phyloP scores from a whole-genome alignment of 2,113 vertebrate genomes.

The Pachycephala philippinensis region DNA sequence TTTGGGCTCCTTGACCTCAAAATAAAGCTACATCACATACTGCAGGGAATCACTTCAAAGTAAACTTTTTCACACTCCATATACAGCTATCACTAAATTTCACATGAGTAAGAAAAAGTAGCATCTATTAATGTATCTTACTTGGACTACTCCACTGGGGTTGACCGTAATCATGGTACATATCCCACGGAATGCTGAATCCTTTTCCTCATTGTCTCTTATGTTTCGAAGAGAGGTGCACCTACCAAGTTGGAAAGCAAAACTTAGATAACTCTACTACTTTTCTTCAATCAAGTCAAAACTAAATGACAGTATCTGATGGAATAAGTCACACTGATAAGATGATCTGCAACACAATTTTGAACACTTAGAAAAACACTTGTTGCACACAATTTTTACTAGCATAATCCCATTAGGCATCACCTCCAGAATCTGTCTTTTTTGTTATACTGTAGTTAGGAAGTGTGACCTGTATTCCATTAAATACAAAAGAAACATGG shows the following conservation, averaged over 20 bases:
- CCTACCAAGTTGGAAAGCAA: constrained; percentile 78
- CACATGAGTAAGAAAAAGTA: background rate
- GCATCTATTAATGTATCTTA: constrained; percentile 63
- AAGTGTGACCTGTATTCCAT: constrained; percentile 72
- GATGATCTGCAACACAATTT: background rate
- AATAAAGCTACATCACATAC: background rate
- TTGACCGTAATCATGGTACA: constrained; percentile 98
- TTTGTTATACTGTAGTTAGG: background rate
- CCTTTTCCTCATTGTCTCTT: constrained; percentile 98
- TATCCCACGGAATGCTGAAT: constrained; percentile 96
- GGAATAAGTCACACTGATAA: constrained; percentile 68
- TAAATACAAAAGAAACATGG: constrained; percentile 64
- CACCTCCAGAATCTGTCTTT: background rate
- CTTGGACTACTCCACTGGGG: constrained; percentile 95
- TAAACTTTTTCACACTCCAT: background rate
- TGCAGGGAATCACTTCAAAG: background rate
- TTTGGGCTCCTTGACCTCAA: background rate
- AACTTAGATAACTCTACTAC: background rate
- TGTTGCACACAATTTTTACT: constrained; percentile 1
- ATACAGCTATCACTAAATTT: background rate
- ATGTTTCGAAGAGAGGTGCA: constrained; percentile 97
- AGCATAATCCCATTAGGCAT: background rate
- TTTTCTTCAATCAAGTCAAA: background rate
- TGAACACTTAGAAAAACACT: constrained; percentile 31
- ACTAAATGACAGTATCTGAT: constrained; percentile 71